phyloP scores from a whole-genome alignment of 2,888 invertebrate genomes.

The Protodeltote pygarga region DNA sequence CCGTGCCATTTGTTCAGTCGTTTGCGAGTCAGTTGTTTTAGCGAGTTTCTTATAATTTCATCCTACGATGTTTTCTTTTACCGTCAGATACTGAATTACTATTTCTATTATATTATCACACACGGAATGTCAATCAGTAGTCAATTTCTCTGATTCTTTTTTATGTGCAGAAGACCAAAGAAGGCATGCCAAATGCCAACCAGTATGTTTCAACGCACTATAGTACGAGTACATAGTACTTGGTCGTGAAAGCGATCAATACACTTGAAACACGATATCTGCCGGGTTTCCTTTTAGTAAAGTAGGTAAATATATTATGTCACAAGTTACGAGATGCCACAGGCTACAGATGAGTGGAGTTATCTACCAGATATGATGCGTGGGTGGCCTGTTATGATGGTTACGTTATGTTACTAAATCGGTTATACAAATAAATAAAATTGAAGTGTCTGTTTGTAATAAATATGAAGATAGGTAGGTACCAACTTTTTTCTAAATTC shows the following conservation, averaged over 20 bases:
- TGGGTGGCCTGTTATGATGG: too few relatives aligned
- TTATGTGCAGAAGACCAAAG: not conserved
- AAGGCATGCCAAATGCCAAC: not conserved
- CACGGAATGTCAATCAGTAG: not conserved
- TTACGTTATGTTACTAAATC: too few relatives aligned
- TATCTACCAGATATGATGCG: too few relatives aligned
- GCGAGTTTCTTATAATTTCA: too few relatives aligned
- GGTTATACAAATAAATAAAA: too few relatives aligned
- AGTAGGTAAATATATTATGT: conserved; percentile 27
- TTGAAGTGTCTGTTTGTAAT: too few relatives aligned
- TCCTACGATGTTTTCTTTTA: too few relatives aligned
- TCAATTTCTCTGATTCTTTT: not conserved
- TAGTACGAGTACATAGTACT: not conserved
- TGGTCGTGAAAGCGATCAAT: conserved; percentile 35
- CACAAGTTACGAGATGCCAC: conserved; percentile 1
- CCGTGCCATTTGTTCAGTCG: too few relatives aligned
- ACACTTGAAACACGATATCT: conserved; percentile 32
- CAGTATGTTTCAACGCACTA: conserved; percentile 13
- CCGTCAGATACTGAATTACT: too few relatives aligned
- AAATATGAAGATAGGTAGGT: too few relatives aligned
- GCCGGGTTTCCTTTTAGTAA: conserved; percentile 39
- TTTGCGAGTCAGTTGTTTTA: too few relatives aligned
- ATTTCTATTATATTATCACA: not conserved
- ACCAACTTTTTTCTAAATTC: too few relatives aligned
- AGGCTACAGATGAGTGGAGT: conserved; percentile 1